Evolutionary conservation across 2,888 invertebrate species (phyloP).

Genomic region (Trissonchulus sp.): DNA sequence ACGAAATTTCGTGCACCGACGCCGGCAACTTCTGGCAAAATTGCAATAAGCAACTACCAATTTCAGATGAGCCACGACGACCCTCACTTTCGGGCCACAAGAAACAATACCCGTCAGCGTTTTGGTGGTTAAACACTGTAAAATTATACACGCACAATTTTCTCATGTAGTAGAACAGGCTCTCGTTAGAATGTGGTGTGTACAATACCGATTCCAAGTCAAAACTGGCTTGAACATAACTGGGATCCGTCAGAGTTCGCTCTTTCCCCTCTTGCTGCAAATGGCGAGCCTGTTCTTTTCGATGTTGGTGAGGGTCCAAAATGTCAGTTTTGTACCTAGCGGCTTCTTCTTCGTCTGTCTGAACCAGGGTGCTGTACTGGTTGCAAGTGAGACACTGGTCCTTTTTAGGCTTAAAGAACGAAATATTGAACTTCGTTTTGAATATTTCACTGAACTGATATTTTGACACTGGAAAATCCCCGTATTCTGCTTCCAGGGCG

Average conservation of each 20-base stretch:
- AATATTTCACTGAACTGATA: constrained; percentile 3
- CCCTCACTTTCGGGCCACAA: constrained; percentile 28
- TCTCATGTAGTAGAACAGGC: constrained; percentile 28
- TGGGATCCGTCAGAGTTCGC: not conserved
- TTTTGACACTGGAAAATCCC: not conserved
- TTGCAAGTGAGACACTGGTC: constrained; percentile 23
- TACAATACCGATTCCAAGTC: constrained; percentile 29
- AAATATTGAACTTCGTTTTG: constrained; percentile 25
- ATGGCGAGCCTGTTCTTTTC: not conserved
- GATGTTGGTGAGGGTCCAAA: not conserved
- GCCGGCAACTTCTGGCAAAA: constrained; percentile 6
- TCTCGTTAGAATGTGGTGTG: constrained; percentile 17
- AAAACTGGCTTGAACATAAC: constrained; percentile 13
- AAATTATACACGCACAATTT: constrained; percentile 28
- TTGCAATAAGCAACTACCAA: constrained; percentile 19
- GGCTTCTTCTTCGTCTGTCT: not conserved
- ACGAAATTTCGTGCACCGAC: not conserved
- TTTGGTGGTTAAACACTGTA: constrained; percentile 19
- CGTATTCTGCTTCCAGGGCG: not conserved
- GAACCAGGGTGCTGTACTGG: not conserved
- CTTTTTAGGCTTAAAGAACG: constrained; percentile 25
- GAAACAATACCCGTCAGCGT: constrained; percentile 24
- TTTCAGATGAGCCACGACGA: constrained; percentile 13
- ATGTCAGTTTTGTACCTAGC: not conserved
- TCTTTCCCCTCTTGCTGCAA: not conserved